Conservation (phyloP, 2,113 vertebrate species). For the Notarius quadriscutis region DNA sequence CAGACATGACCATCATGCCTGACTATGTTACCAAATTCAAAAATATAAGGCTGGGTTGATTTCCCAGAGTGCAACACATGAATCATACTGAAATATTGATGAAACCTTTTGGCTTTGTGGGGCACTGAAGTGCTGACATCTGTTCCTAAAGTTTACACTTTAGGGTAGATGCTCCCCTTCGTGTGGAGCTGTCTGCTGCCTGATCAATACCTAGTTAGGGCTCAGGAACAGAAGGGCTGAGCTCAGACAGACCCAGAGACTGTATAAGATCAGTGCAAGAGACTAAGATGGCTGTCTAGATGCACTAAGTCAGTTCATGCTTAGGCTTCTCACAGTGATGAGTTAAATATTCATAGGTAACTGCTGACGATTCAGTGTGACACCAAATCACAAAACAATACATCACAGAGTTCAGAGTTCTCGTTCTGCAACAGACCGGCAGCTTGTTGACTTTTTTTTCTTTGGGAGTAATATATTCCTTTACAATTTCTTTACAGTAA, state of each 20-base stretch:
- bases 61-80: neutral
- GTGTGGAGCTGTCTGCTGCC: conserved; percentile 17
- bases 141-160: conserved; percentile 20
- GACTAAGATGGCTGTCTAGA: too few relatives aligned
- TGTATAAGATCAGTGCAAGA: conserved; percentile 17
- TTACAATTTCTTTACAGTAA: conserved; percentile 58
- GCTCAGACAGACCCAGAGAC: neutral
- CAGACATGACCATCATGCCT: too few relatives aligned
- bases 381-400: neutral
- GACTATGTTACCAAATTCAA: neutral
- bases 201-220: conserved; percentile 35
- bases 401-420: neutral
- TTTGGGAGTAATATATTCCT: neutral
- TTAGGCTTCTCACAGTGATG: neutral
- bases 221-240: conserved; percentile 43
- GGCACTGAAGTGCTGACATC: conserved; percentile 24
- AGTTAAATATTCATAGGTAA: neutral
- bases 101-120: neutral
- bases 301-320: neutral
- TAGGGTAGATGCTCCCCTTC: conserved; percentile 6
- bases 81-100: conserved; percentile 2
- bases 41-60: neutral
- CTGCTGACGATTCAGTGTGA: neutral
- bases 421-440: neutral
- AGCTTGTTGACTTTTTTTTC: neutral